These are phyloP conservation scores for Callipepla californica DNA, from an alignment of 2,113 vertebrate genomes.

Conservation along the genomic window DNA sequence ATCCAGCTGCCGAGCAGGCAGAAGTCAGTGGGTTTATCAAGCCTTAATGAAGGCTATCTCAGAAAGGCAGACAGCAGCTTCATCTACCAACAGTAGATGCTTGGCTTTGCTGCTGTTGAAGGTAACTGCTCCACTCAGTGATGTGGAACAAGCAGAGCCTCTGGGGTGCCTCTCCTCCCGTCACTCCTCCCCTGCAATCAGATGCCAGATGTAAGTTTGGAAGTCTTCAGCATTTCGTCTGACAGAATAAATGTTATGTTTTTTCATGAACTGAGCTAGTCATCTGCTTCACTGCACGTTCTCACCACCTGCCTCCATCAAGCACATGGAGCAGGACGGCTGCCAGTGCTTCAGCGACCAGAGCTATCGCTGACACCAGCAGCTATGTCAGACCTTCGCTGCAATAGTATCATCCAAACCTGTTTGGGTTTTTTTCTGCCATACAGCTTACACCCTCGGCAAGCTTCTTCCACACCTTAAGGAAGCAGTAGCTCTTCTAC, in stretches of 20 bases:
- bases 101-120: neutral
- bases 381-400: neutral
- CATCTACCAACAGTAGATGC: neutral
- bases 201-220: slow-evolving; percentile 58
- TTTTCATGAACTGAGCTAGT: slow-evolving; percentile 47
- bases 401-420: neutral
- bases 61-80: neutral
- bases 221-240: slow-evolving; percentile 40
- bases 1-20: neutral
- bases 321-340: neutral
- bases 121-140: accelerated
- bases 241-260: slow-evolving; percentile 57
- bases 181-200: slow-evolving; percentile 46
- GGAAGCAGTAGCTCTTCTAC: neutral
- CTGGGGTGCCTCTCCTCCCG: accelerated
- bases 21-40: neutral
- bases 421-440: neutral
- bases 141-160: neutral
- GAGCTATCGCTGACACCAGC: neutral
- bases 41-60: neutral
- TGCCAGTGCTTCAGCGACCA: neutral
- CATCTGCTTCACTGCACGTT: slow-evolving; percentile 12
- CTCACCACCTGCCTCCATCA: slow-evolving; percentile 8
- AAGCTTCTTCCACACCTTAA: neutral
- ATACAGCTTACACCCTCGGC: neutral